Evolutionary conservation across 2,113 vertebrate genomes (phyloP).

Genomic region (Caranx melampygus): DNA sequence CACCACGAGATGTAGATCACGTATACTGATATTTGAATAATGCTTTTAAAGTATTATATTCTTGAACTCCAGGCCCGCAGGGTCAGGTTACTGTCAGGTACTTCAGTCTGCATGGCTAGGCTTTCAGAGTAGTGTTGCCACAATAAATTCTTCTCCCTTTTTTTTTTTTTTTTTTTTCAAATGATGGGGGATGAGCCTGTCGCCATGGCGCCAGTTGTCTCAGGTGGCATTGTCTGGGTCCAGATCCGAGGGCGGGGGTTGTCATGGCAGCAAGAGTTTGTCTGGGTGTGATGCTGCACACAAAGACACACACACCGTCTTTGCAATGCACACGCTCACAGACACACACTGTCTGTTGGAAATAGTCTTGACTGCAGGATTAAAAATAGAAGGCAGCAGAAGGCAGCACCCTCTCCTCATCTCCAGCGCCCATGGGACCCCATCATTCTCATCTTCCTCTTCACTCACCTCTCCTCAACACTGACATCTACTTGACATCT

Average conservation of each 20-base stretch:
- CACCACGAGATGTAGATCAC: neutral
- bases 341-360: conserved; percentile 34
- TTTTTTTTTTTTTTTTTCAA: neutral
- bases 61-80: neutral
- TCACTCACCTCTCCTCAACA: conserved; percentile 24
- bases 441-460: conserved; percentile 58
- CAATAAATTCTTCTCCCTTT: conserved; percentile 2
- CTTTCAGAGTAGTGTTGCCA: conserved; percentile 23
- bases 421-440: conserved; percentile 54
- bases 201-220: conserved; percentile 71
- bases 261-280: conserved; percentile 77
- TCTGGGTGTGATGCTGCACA: conserved; percentile 62
- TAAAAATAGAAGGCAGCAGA: conserved; percentile 77
- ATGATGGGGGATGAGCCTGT: conserved; percentile 51
- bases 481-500: neutral
- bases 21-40: neutral
- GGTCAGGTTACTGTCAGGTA: neutral
- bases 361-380: conserved; percentile 69
- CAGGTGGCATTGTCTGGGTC: conserved; percentile 75
- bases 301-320: neutral
- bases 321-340: conserved; percentile 19
- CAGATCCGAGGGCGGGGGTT: conserved; percentile 71
- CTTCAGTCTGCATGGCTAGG: neutral
- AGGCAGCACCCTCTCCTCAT: conserved; percentile 59
- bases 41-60: neutral